A percentile compares a stretch with the other conserved stretches of the same genome.
phyloP scores from a whole-genome alignment of 2,797 vertebrate genomes.

The Acomys russatus region DNA sequence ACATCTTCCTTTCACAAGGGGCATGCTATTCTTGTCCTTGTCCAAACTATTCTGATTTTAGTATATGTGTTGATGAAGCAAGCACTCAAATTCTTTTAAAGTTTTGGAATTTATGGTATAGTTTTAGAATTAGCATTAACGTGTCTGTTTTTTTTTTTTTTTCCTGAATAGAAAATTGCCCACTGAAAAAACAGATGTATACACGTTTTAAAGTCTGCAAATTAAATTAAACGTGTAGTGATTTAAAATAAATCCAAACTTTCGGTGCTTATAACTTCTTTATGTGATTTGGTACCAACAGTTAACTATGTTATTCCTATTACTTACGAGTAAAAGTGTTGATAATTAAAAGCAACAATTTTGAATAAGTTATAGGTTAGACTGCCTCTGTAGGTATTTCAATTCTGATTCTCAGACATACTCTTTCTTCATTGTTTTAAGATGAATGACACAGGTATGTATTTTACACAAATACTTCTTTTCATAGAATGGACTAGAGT shows the following conservation, averaged over 20 bases:
- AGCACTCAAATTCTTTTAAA: not conserved
- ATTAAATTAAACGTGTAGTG: not conserved
- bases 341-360: not conserved
- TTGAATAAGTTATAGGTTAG: not conserved
- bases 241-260: constrained; percentile 48
- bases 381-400: constrained; percentile 27
- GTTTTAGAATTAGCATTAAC: constrained; percentile 37
- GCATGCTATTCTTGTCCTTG: not conserved
- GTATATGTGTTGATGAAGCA: not conserved
- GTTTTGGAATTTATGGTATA: constrained; percentile 30
- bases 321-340: constrained; percentile 43
- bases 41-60: not conserved
- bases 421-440: constrained; percentile 36
- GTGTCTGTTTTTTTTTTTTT: constrained; percentile 51
- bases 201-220: constrained; percentile 24
- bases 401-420: constrained; percentile 3
- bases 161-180: constrained; percentile 38
- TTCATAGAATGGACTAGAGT: not conserved
- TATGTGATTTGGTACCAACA: not conserved
- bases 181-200: constrained; percentile 11
- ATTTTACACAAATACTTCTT: constrained; percentile 59
- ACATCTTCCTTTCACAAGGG: not conserved
- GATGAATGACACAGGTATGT: constrained; percentile 35
- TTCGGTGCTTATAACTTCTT: not conserved
- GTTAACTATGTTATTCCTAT: not conserved